A percentile compares a stretch with the other conserved stretches of the same genome.
These are phyloP conservation scores for Maconellicoccus hirsutus DNA, from an alignment of 1,140 invertebrate genomes.

Conservation along the genomic window DNA sequence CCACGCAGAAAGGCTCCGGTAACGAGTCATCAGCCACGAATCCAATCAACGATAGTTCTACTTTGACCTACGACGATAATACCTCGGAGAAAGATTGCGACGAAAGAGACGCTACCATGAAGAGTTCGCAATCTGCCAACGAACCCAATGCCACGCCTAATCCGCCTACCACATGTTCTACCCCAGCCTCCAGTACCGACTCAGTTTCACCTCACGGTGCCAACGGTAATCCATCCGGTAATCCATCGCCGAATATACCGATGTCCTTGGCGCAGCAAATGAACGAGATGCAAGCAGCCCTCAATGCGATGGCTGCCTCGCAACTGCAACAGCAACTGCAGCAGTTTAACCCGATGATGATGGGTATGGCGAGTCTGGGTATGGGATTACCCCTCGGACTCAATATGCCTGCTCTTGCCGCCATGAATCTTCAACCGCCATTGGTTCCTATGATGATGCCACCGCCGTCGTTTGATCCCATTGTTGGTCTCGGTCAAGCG, in stretches of 20 bases:
- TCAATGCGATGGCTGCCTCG: conserved; percentile 66
- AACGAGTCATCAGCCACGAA: no score
- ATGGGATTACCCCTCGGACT: conserved; percentile 74
- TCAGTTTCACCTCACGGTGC: conserved; percentile 37
- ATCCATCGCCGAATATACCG: conserved; percentile 34
- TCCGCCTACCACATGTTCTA: conserved; percentile 43
- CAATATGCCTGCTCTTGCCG: conserved; percentile 67
- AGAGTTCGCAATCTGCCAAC: background rate
- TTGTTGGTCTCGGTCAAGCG: conserved; percentile 39
- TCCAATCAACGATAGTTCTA: no score
- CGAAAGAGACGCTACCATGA: background rate
- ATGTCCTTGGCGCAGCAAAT: conserved; percentile 62
- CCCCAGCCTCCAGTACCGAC: conserved; percentile 49
- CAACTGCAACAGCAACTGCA: conserved; percentile 74
- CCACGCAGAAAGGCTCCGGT: no score
- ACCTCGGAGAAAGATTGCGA: background rate
- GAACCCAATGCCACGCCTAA: conserved; percentile 44
- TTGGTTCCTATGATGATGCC: conserved; percentile 83
- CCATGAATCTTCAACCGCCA: conserved; percentile 77
- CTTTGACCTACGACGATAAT: no score
- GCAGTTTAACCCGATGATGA: conserved; percentile 68
- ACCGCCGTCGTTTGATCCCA: conserved; percentile 56
- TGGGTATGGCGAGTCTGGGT: conserved; percentile 45
- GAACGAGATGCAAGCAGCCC: conserved; percentile 70
- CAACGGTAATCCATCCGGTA: conserved; percentile 33